A percentile compares a stretch with the other conserved stretches of the same genome.
phyloP scores from a whole-genome alignment of 2,888 invertebrate genomes.

The Folsomia manolachei region DNA sequence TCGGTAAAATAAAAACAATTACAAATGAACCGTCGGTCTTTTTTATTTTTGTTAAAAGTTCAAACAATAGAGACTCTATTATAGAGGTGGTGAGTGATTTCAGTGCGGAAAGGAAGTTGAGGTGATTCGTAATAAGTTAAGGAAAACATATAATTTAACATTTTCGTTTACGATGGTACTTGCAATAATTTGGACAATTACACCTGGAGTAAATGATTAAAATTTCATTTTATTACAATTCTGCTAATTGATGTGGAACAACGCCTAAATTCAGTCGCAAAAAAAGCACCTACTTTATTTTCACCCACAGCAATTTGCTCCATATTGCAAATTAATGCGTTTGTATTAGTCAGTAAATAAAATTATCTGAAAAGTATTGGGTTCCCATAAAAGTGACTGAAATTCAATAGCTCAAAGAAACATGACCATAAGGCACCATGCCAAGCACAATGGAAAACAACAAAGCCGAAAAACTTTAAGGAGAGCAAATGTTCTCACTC shows the following conservation, averaged over 20 bases:
- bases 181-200: too few species aligned
- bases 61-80: background rate
- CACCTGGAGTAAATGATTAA: too few species aligned
- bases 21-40: background rate
- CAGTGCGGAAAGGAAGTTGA: background rate
- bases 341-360: background rate
- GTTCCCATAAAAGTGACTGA: too few species aligned
- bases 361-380: background rate
- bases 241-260: too few species aligned
- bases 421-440: background rate
- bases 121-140: too few species aligned
- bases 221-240: too few species aligned
- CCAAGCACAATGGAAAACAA: background rate
- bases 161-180: too few species aligned
- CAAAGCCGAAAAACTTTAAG: background rate
- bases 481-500: background rate
- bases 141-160: too few species aligned
- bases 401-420: background rate
- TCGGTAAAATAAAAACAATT: background rate
- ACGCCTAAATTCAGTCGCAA: too few species aligned
- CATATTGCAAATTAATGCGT: too few species aligned
- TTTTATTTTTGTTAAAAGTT: slow-evolving; percentile 1
- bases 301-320: too few species aligned
- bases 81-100: background rate
- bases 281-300: too few species aligned